These are phyloP conservation scores for Liposcelis brunnea DNA, from an alignment of 2,888 invertebrate species.

Conservation along the genomic window DNA sequence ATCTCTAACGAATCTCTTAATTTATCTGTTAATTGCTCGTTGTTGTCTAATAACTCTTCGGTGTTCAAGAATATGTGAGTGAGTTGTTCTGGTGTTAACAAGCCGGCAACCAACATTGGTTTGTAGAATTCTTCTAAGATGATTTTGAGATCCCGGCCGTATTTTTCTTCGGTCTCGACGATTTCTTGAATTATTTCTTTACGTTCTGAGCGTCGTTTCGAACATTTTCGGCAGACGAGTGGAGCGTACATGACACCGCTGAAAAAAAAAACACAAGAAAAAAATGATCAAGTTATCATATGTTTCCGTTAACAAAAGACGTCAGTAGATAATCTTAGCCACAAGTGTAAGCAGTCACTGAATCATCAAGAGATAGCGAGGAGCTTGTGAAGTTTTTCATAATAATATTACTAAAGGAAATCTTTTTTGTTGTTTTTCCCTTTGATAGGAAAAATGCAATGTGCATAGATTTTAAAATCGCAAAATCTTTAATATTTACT, in stretches of 20 bases:
- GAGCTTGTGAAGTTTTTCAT: too few relatives aligned
- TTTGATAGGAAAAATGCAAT: too few relatives aligned
- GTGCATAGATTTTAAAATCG: too few relatives aligned
- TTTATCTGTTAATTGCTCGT: slow-evolving; percentile 68
- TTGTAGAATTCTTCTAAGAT: slow-evolving; percentile 84
- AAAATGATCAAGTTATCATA: slow-evolving; percentile 8
- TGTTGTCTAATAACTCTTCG: slow-evolving; percentile 78
- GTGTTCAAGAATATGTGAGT: slow-evolving; percentile 85
- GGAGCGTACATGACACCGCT: slow-evolving; percentile 55
- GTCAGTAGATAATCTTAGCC: slow-evolving; percentile 2
- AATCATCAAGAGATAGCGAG: too few relatives aligned
- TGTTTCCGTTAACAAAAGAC: slow-evolving; percentile 8
- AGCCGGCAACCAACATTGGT: slow-evolving; percentile 82
- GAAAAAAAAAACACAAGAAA: slow-evolving; percentile 18
- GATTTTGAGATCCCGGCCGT: slow-evolving; percentile 81
- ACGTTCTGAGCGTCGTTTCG: slow-evolving; percentile 71
- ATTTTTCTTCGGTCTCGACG: slow-evolving; percentile 90
- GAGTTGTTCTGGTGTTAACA: slow-evolving; percentile 53
- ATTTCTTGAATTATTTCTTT: slow-evolving; percentile 91
- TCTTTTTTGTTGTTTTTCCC: too few relatives aligned
- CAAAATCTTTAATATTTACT: too few relatives aligned
- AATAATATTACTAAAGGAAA: too few relatives aligned
- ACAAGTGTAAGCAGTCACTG: slow-evolving; percentile 8
- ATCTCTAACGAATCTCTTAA: slow-evolving; percentile 74
- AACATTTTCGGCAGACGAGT: slow-evolving; percentile 72